These are phyloP conservation scores for Pseudonaja textilis DNA, from an alignment of 2,113 vertebrate species.

Conservation along the genomic window DNA sequence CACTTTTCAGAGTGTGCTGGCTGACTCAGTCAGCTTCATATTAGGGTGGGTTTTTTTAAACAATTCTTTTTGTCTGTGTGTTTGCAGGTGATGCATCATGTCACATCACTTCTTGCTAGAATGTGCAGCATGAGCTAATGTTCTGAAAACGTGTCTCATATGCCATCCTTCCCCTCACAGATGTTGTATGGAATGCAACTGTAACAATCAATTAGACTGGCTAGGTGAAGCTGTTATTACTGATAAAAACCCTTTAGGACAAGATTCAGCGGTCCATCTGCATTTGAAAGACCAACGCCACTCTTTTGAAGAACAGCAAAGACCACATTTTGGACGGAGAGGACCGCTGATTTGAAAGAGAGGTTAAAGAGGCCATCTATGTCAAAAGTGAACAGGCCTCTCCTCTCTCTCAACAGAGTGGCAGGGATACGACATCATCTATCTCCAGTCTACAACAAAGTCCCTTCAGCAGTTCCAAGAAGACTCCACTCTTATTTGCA, in stretches of 20 bases:
- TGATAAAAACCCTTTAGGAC: background rate
- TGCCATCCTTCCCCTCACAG: background rate
- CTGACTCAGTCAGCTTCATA: slow-evolving; percentile 4
- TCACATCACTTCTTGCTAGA: slow-evolving; percentile 5
- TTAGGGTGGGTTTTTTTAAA: background rate
- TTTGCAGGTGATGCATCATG: background rate
- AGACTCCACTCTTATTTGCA: too few relatives aligned
- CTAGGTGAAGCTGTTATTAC: background rate
- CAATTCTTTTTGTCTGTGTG: background rate
- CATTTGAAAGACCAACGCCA: too few relatives aligned
- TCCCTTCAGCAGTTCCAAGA: too few relatives aligned
- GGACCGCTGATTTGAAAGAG: too few relatives aligned
- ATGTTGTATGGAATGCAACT: background rate
- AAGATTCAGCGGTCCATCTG: too few relatives aligned
- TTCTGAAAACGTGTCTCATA: background rate
- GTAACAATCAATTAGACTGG: slow-evolving; percentile 27
- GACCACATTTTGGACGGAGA: too few relatives aligned
- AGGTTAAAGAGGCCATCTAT: too few relatives aligned
- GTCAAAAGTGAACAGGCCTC: too few relatives aligned
- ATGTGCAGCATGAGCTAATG: slow-evolving; percentile 1
- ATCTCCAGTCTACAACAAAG: too few relatives aligned
- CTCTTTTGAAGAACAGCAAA: too few relatives aligned
- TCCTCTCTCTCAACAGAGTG: too few relatives aligned
- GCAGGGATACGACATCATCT: too few relatives aligned
- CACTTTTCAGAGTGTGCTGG: slow-evolving; percentile 4